Conservation (phyloP, 2,888 invertebrate genomes). For the Phragmatobia fuliginosa region DNA sequence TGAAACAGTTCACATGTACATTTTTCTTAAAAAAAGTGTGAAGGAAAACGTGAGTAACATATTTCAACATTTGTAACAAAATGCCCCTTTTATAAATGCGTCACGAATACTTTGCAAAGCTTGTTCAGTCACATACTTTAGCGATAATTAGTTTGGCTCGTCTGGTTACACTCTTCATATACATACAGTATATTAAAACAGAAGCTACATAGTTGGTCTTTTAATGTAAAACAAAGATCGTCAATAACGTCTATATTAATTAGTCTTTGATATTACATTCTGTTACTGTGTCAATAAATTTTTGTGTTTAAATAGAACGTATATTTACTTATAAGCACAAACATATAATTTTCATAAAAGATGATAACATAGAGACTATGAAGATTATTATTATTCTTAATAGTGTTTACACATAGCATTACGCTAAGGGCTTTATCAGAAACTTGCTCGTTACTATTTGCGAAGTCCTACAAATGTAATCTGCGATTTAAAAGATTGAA, state of each 20-base stretch:
- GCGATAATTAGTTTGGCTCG: conserved; percentile 46
- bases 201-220: no score
- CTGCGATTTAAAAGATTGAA: neutral
- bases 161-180: no score
- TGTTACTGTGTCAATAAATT: no score
- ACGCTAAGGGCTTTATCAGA: neutral
- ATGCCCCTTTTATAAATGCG: conserved; percentile 28
- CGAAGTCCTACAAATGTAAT: neutral
- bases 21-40: neutral
- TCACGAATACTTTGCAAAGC: conserved; percentile 29
- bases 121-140: conserved; percentile 45
- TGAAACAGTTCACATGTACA: neutral
- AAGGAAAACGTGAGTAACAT: conserved; percentile 14
- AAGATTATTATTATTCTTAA: no score
- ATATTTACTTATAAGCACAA: no score
- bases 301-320: no score
- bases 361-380: neutral
- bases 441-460: neutral
- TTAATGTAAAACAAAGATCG: no score
- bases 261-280: no score
- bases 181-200: no score
- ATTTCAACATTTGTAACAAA: conserved; percentile 26
- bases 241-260: no score
- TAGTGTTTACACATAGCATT: neutral
- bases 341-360: neutral